Evolutionary conservation across 2,888 invertebrate genomes (phyloP).

Genomic region (Pecten maximus): DNA sequence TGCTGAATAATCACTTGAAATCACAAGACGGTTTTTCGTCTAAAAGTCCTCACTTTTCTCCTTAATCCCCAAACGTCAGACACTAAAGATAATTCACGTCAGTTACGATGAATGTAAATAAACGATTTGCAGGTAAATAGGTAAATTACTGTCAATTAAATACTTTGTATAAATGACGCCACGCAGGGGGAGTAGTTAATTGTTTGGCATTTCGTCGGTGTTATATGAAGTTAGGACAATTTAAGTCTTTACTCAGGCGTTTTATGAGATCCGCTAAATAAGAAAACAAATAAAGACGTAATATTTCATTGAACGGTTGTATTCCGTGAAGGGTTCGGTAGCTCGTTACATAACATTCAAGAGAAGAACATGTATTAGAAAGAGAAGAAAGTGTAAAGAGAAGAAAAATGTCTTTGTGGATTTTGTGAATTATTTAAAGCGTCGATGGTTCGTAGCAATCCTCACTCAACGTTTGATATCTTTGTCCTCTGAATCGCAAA

Average conservation of each 20-base stretch:
- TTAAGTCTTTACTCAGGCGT: background rate
- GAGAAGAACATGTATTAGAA: background rate
- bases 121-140: background rate
- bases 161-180: background rate
- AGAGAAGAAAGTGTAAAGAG: too few relatives aligned
- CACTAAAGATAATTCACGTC: background rate
- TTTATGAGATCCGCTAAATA: background rate
- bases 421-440: background rate
- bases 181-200: background rate
- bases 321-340: background rate
- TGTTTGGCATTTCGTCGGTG: background rate
- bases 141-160: conserved; percentile 23
- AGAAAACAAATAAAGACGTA: background rate
- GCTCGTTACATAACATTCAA: background rate
- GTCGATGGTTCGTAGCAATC: background rate
- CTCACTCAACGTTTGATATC: background rate
- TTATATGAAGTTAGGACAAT: conserved; percentile 3
- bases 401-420: background rate
- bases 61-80: background rate
- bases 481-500: background rate
- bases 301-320: background rate
- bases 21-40: background rate
- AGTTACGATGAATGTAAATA: background rate
- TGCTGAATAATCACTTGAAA: background rate
- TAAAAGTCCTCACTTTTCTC: background rate